Evolutionary conservation across 2,888 invertebrate species (phyloP).

Genomic region (Thelaira solivaga): DNA sequence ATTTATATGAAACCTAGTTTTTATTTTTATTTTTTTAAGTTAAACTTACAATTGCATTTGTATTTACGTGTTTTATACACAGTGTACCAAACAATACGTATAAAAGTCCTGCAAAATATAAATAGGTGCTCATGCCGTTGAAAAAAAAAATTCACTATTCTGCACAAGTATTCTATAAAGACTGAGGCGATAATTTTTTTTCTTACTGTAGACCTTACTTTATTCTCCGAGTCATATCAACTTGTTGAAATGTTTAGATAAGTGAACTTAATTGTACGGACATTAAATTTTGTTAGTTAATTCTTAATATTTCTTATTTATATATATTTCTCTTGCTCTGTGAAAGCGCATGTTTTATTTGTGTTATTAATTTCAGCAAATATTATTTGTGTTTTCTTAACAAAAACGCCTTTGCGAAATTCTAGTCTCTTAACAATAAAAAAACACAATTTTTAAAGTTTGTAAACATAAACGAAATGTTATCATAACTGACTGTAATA

Average conservation of each 20-base stretch:
- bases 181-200: constrained; percentile 15
- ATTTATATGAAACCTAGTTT: not conserved
- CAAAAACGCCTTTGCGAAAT: too few relatives aligned
- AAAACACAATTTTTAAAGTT: too few relatives aligned
- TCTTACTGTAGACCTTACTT: not conserved
- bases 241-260: constrained; percentile 52
- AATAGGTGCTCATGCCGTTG: constrained; percentile 9
- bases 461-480: too few relatives aligned
- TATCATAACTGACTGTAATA: too few relatives aligned
- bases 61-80: not conserved
- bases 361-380: too few relatives aligned
- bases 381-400: too few relatives aligned
- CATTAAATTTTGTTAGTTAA: not conserved
- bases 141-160: not conserved
- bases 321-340: too few relatives aligned
- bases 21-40: not conserved
- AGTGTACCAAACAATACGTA: constrained; percentile 16
- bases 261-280: not conserved
- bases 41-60: constrained; percentile 37
- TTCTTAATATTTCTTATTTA: too few relatives aligned
- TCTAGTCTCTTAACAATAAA: too few relatives aligned
- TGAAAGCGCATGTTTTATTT: too few relatives aligned
- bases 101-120: not conserved
- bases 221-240: constrained; percentile 24
- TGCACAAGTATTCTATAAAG: not conserved